phyloP scores from a whole-genome alignment of 2,888 invertebrate genomes.

The Azorinus chamasolen region DNA sequence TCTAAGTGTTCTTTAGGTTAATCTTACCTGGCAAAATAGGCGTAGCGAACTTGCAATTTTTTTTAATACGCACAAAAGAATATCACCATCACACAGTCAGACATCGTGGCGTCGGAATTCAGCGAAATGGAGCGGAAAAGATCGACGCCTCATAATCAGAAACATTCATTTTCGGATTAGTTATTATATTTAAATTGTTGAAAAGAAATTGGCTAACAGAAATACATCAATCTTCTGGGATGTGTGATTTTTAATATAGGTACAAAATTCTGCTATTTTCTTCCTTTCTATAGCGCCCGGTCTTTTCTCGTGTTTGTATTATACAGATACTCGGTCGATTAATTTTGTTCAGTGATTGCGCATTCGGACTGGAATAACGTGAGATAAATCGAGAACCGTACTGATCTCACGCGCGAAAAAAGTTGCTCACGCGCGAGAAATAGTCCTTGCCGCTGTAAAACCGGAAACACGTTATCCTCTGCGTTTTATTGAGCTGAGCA shows the following conservation, averaged over 20 bases:
- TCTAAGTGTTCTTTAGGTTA: no score
- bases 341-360: conserved; percentile 11
- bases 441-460: not conserved
- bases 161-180: conserved; percentile 22
- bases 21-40: no score
- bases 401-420: conserved; percentile 7
- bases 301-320: conserved; percentile 23
- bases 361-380: conserved; percentile 30
- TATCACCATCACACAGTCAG: not conserved
- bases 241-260: conserved; percentile 13
- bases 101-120: conserved; percentile 42
- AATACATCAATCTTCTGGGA: conserved; percentile 39
- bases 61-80: not conserved
- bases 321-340: conserved; percentile 29
- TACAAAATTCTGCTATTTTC: conserved; percentile 28
- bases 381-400: conserved; percentile 29
- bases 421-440: conserved; percentile 17
- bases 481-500: conserved; percentile 1
- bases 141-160: conserved; percentile 39
- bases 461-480: conserved; percentile 1
- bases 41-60: no score
- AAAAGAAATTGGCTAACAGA: conserved; percentile 23
- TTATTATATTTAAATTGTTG: conserved; percentile 44
- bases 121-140: conserved; percentile 17
- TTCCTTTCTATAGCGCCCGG: conserved; percentile 6